Base-by-base conservation (phyloP, 2,888 invertebrate species). In the Pristionchus maxplancki region DNA sequence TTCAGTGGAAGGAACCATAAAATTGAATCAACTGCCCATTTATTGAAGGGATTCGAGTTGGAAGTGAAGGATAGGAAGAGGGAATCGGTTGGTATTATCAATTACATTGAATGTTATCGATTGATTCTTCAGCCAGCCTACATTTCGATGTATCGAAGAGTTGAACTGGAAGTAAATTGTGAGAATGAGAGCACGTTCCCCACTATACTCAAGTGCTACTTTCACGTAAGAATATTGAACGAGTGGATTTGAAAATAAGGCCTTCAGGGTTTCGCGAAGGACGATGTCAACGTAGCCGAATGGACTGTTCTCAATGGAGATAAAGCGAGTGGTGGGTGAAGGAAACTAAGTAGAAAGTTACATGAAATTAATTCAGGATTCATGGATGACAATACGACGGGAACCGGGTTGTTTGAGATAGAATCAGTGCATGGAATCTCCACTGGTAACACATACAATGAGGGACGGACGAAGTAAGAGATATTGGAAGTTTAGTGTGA, bases 361-460 rank as follows among this genome's bases (percentile, higher is more conserved):
- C n/a, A n/a, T 28, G 24, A n/a, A 58, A n/a, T 37, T 9, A 71
- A 11, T 28, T 44, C 44, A 78, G 44, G 78, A 40, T 78, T 78
- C 48, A 78, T 78, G 78, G 78, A 78, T 48, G 78, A 78, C 44
- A 78, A 78, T 15, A 48, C 44, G 6, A 78, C 78, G 2, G 78
- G 78, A 28, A 78, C 44, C 1, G 78, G 78, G 2, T 6, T 78
- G 37, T 78, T 13, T 40, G 44, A 78, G 44, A 28, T 78, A 13
- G 44, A 40, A 13, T 78, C 44, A 13, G 28, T 78, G 6, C 11
- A 28, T 28, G 78, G 78, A 44, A n/a, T 48, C n/a, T 44, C 78
- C 6, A 13, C 78, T n/a, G 78, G 78, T 11, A 78, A 78, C n/a
- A 34, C 5, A 20, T 44, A 78, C 28, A 78, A 28, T 44, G n/a